A percentile compares a stretch with the other conserved stretches of the same genome.
These are phyloP conservation scores for Morus bassanus DNA, from an alignment of 2,797 vertebrate genomes.

Conservation along the genomic window DNA sequence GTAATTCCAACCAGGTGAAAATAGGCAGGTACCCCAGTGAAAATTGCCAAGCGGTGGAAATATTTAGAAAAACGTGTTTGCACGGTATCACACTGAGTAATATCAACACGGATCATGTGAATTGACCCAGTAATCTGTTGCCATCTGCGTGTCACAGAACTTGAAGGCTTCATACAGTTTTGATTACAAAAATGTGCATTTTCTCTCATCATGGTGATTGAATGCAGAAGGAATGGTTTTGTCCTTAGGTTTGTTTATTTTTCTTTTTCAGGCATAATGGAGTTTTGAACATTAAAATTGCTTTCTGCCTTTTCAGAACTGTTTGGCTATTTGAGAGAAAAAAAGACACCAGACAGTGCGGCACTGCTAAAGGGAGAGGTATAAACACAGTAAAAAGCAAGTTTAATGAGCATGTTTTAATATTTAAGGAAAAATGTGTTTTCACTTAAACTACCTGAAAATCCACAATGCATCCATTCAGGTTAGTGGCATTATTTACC, in stretches of 20 bases:
- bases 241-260: conserved; percentile 50
- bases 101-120: background rate
- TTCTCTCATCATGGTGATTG: conserved; percentile 40
- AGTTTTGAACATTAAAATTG: conserved; percentile 41
- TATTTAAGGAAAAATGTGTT: conserved; percentile 43
- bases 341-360: background rate
- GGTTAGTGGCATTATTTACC: background rate
- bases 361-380: background rate
- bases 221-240: conserved; percentile 17
- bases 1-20: conserved; percentile 15
- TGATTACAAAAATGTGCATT: conserved; percentile 52
- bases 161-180: conserved; percentile 15
- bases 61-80: background rate
- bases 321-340: background rate
- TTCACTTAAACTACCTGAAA: conserved; percentile 42
- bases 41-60: background rate
- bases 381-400: background rate
- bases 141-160: background rate
- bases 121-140: conserved; percentile 11
- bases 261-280: conserved; percentile 46
- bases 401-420: conserved; percentile 27
- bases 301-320: conserved; percentile 20
- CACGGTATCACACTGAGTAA: background rate
- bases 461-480: conserved; percentile 2
- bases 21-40: background rate